Evolutionary conservation across 2,888 invertebrate genomes (phyloP).

Genomic region (Ariolimax columbianus): DNA sequence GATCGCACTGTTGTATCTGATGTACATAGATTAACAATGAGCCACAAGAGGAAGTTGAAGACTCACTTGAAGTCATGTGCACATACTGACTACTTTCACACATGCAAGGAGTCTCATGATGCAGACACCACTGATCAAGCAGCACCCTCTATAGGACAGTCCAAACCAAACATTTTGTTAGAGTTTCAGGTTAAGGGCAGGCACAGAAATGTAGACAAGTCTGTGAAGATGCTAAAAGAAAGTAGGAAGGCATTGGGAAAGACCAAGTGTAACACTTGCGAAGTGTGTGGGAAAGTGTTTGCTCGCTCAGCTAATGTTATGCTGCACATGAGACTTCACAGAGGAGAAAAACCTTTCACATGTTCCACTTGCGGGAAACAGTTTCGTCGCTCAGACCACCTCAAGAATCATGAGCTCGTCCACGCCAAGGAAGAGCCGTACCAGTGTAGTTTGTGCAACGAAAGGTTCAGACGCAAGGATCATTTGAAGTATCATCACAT

Average conservation of each 20-base stretch:
- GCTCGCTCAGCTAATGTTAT: conserved; percentile 42
- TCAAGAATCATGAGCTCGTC: conserved; percentile 42
- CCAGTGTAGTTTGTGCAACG: conserved; percentile 42
- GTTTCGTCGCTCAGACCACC: conserved; percentile 49
- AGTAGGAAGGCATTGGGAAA: not conserved
- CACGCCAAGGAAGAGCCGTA: conserved; percentile 16
- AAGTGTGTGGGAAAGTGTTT: conserved; percentile 48
- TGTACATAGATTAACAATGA: not conserved
- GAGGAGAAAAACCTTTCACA: conserved; percentile 49
- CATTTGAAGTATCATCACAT: conserved; percentile 47
- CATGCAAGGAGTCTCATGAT: not conserved
- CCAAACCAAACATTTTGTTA: not conserved
- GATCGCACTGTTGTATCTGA: not conserved
- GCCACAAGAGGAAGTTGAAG: not conserved
- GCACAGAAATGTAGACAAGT: not conserved
- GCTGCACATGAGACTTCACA: conserved; percentile 49
- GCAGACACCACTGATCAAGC: not conserved
- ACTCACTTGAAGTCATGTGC: conserved; percentile 6
- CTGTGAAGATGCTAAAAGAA: not conserved
- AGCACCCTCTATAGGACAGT: not conserved
- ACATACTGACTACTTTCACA: not conserved
- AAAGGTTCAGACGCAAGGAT: conserved; percentile 35
- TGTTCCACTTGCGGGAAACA: conserved; percentile 44
- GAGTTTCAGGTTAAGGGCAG: not conserved
- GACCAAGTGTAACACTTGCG: conserved; percentile 35